Conservation (phyloP, 2,888 invertebrate species). For the Platypus cylindrus region DNA sequence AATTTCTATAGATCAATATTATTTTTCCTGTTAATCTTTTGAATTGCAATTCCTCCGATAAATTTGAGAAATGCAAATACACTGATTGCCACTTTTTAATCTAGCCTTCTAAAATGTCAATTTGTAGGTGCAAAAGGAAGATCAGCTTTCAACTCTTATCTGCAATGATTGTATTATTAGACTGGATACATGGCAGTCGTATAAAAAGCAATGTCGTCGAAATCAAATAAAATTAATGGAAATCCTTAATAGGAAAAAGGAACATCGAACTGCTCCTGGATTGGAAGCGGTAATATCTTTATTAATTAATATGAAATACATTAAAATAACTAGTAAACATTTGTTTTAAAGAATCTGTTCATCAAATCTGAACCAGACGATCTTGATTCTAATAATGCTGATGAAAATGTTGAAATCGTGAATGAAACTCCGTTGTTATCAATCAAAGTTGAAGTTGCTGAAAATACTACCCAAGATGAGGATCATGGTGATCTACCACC, state of each 20-base stretch:
- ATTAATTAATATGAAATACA: not conserved
- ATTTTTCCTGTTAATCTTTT: no score
- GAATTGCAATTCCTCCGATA: no score
- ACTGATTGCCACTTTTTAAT: not conserved
- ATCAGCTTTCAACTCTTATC: constrained; percentile 52
- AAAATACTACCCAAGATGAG: constrained; percentile 22
- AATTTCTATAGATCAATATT: no score
- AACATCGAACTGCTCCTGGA: not conserved
- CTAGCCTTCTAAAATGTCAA: not conserved
- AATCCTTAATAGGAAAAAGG: no score
- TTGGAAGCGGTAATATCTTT: not conserved
- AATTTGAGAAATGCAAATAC: no score
- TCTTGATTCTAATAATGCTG: constrained; percentile 6
- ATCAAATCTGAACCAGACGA: constrained; percentile 28
- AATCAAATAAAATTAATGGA: constrained; percentile 52
- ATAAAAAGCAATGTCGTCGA: constrained; percentile 49
- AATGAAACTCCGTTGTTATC: constrained; percentile 3
- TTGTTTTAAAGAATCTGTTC: constrained; percentile 23
- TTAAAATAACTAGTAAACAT: not conserved
- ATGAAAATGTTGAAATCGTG: not conserved
- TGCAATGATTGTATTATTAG: constrained; percentile 50
- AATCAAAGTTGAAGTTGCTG: constrained; percentile 11
- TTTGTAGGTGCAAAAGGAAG: constrained; percentile 22
- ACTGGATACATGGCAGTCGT: constrained; percentile 54
- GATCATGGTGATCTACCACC: constrained; percentile 24